Evolutionary conservation across 2,888 invertebrate species (phyloP).

Genomic region (Mesorhabditis spiculigera): DNA sequence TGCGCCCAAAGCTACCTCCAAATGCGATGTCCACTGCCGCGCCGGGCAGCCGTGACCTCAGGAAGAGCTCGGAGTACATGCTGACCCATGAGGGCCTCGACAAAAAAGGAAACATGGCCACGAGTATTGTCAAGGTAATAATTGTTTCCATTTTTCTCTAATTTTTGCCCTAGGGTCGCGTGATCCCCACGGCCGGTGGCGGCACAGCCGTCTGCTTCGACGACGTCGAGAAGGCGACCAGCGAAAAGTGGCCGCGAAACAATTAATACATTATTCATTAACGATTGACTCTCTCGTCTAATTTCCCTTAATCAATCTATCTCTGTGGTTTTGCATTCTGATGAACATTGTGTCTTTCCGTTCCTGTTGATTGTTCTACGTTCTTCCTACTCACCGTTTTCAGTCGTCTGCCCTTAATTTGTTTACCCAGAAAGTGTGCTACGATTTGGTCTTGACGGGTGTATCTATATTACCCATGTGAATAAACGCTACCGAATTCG

Average conservation of each 20-base stretch:
- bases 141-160: neutral
- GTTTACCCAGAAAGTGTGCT: too few relatives aligned
- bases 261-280: too few relatives aligned
- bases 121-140: conserved; percentile 80
- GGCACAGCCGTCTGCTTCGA: conserved; percentile 90
- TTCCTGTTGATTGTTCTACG: too few relatives aligned
- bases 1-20: conserved; percentile 75
- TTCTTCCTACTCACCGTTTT: too few relatives aligned
- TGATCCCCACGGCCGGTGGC: conserved; percentile 86
- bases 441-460: too few relatives aligned
- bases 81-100: conserved; percentile 87
- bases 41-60: conserved; percentile 74
- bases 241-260: conserved; percentile 28
- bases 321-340: too few relatives aligned
- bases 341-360: too few relatives aligned
- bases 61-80: conserved; percentile 77
- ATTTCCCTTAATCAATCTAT: too few relatives aligned
- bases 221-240: conserved; percentile 74
- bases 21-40: conserved; percentile 62
- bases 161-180: conserved; percentile 72
- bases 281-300: too few relatives aligned
- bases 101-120: conserved; percentile 85
- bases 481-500: too few relatives aligned
- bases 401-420: too few relatives aligned
- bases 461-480: too few relatives aligned